A percentile compares a stretch with the other conserved stretches of the same genome.
These are phyloP conservation scores for Nipponia nippon DNA, from an alignment of 2,113 vertebrate genomes.

Conservation along the genomic window DNA sequence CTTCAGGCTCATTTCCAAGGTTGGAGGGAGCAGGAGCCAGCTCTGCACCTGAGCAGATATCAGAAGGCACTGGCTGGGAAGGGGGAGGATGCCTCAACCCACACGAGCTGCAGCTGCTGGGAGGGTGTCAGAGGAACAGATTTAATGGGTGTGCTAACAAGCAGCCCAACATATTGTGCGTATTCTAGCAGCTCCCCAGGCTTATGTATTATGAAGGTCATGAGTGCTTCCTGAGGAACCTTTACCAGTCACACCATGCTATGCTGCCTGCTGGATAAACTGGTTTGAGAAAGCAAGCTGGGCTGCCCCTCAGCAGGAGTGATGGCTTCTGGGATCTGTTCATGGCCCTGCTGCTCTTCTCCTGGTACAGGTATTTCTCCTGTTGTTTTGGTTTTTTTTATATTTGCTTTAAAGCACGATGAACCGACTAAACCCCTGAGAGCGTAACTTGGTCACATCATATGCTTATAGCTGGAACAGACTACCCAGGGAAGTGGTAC, in stretches of 20 bases:
- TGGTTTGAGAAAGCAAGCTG: neutral
- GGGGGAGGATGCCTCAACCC: neutral
- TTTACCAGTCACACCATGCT: neutral
- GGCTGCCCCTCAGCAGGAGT: neutral
- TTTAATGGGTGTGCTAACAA: neutral
- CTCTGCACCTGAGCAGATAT: neutral
- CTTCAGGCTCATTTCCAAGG: neutral
- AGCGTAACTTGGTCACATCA: neutral
- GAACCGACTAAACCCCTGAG: neutral
- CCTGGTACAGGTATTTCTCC: neutral
- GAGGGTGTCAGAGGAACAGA: neutral
- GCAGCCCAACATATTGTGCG: neutral
- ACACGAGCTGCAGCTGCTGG: neutral
- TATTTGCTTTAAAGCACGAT: neutral
- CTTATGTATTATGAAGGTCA: accelerated
- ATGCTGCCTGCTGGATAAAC: neutral
- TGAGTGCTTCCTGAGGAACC: neutral
- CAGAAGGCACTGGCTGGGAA: neutral
- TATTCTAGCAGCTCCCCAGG: neutral
- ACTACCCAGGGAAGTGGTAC: too few relatives aligned
- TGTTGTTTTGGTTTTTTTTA: neutral
- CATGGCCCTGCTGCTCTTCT: neutral
- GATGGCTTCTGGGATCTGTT: neutral
- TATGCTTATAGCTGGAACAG: neutral
- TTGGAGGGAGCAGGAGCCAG: neutral